A percentile compares a stretch with the other conserved stretches of the same genome.
These are phyloP conservation scores for Cinclus mexicanus DNA, from an alignment of 2,113 vertebrate species.

Conservation along the genomic window DNA sequence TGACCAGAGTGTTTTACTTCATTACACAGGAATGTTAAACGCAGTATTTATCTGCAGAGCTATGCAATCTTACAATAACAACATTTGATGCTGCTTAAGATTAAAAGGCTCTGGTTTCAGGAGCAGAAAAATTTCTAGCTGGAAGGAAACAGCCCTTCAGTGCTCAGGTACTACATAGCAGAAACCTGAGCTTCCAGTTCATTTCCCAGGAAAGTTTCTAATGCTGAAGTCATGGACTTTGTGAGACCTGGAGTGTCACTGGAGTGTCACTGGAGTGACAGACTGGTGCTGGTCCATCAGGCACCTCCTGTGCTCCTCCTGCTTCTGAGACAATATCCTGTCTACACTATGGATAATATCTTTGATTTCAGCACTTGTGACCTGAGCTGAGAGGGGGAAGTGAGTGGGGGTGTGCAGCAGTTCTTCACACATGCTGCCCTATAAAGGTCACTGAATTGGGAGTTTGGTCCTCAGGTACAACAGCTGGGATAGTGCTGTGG, in stretches of 20 bases:
- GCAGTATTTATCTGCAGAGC: background rate
- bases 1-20: background rate
- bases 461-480: background rate
- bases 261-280: background rate
- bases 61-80: background rate
- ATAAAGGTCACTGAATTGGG: background rate
- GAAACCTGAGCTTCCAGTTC: background rate
- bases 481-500: background rate
- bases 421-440: background rate
- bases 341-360: background rate
- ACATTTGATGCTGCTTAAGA: background rate
- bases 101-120: background rate
- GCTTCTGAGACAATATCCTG: background rate
- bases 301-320: background rate
- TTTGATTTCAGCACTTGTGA: background rate
- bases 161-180: background rate
- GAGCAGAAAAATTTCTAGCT: background rate
- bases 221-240: background rate
- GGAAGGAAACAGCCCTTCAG: background rate
- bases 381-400: background rate
- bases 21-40: background rate
- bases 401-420: background rate
- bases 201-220: background rate
- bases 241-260: background rate
- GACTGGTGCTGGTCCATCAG: accelerated